These are phyloP conservation scores for Stegodyphus dumicola DNA, from an alignment of 1,140 invertebrate species.

Conservation along the genomic window DNA sequence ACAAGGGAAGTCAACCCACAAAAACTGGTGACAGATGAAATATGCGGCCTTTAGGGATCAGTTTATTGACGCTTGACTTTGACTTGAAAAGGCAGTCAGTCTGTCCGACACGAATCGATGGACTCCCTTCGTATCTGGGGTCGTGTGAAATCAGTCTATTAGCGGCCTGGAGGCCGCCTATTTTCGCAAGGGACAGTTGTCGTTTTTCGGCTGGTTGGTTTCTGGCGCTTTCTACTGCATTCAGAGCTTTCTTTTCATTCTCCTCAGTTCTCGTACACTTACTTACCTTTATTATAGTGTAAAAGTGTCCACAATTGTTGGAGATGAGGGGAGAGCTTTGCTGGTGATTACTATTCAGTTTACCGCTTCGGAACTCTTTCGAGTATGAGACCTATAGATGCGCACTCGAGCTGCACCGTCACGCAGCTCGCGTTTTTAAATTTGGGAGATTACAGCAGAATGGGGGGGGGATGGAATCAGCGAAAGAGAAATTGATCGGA, in stretches of 20 bases:
- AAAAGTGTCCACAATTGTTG: constrained; percentile 29
- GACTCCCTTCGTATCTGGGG: constrained; percentile 41
- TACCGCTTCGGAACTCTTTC: constrained; percentile 2
- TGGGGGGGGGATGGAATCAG: neutral
- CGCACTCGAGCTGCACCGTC: constrained; percentile 5
- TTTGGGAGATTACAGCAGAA: neutral
- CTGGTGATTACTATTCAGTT: constrained; percentile 7
- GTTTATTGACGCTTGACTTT: constrained; percentile 34
- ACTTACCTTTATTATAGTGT: constrained; percentile 50
- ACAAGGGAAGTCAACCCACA: neutral
- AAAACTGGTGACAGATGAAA: constrained; percentile 40
- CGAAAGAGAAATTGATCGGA: neutral
- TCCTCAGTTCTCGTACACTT: constrained; percentile 11
- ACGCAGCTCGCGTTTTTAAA: constrained; percentile 11
- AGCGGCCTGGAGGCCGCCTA: constrained; percentile 29
- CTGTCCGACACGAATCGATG: constrained; percentile 52
- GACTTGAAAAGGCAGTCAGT: constrained; percentile 37
- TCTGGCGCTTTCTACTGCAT: constrained; percentile 5
- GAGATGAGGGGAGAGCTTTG: constrained; percentile 8
- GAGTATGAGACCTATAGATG: constrained; percentile 12
- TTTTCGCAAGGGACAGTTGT: constrained; percentile 16
- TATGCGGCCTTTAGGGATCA: constrained; percentile 28
- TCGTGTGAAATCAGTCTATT: constrained; percentile 57
- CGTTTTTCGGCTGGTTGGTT: constrained; percentile 44
- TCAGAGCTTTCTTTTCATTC: constrained; percentile 10